Evolutionary conservation across 1,140 invertebrate species (phyloP).

Genomic region (Chironomus tepperi): DNA sequence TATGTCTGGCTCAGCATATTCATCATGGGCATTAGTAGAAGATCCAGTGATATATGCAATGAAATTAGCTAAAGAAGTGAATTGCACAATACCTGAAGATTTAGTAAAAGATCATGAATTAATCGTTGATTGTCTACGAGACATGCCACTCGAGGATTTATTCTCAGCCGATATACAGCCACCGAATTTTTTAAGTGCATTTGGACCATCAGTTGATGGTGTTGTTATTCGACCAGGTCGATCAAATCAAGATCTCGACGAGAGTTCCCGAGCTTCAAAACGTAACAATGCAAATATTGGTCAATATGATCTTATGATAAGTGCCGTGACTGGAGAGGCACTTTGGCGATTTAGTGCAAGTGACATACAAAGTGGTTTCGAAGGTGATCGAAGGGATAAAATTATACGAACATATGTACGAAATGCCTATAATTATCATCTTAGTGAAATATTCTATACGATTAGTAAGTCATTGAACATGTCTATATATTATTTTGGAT

Average conservation of each 20-base stretch:
- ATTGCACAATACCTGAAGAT: slow-evolving; percentile 75
- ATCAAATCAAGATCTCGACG: slow-evolving; percentile 50
- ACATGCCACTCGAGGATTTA: slow-evolving; percentile 65
- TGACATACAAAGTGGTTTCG: slow-evolving; percentile 81
- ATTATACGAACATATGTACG: slow-evolving; percentile 88
- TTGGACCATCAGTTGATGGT: slow-evolving; percentile 62
- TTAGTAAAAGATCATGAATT: slow-evolving; percentile 66
- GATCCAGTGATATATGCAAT: slow-evolving; percentile 80
- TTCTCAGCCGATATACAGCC: slow-evolving; percentile 68
- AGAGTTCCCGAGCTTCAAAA: slow-evolving; percentile 43
- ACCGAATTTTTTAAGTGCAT: slow-evolving; percentile 74
- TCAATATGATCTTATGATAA: slow-evolving; percentile 72
- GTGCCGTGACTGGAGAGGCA: slow-evolving; percentile 75
- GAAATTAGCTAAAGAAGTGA: slow-evolving; percentile 72
- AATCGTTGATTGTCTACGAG: slow-evolving; percentile 71
- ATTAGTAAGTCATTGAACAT: slow-evolving; percentile 40
- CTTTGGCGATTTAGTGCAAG: slow-evolving; percentile 71
- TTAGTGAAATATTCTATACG: slow-evolving; percentile 95
- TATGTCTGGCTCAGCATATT: slow-evolving; percentile 85
- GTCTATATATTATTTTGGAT: background rate
- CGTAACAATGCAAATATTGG: slow-evolving; percentile 30
- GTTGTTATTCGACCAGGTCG: slow-evolving; percentile 41
- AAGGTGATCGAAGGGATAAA: slow-evolving; percentile 77
- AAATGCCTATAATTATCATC: slow-evolving; percentile 88
- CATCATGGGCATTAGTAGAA: slow-evolving; percentile 87